These are phyloP conservation scores for Drosophila rhopaloa DNA, from an alignment of 1,140 invertebrate species.

Conservation along the genomic window DNA sequence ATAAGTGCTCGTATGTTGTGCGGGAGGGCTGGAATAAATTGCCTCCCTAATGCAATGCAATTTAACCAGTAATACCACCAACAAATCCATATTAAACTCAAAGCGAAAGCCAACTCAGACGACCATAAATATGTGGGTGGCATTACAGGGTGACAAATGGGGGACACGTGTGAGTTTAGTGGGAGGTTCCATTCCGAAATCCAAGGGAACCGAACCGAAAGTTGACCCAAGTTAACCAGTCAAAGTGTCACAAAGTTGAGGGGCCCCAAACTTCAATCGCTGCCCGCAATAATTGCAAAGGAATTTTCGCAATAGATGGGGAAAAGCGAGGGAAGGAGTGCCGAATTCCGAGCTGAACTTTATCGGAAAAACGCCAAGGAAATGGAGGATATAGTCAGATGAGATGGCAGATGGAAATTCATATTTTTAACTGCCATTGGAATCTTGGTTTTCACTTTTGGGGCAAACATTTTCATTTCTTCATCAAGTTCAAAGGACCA, in stretches of 20 bases:
- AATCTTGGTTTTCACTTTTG: slow-evolving; percentile 14
- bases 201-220: background rate
- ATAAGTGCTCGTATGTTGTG: background rate
- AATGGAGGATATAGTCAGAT: slow-evolving; percentile 4
- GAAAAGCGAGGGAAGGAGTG: background rate
- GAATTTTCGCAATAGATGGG: slow-evolving; percentile 4
- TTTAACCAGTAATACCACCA: background rate
- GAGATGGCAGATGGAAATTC: background rate
- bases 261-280: slow-evolving; percentile 11
- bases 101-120: background rate
- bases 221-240: slow-evolving; percentile 5
- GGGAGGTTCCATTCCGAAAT: background rate
- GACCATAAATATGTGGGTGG: background rate
- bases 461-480: slow-evolving; percentile 33
- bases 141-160: background rate
- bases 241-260: slow-evolving; percentile 23
- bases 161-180: background rate
- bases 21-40: background rate
- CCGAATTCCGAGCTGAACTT: slow-evolving; percentile 1
- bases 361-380: slow-evolving; percentile 5
- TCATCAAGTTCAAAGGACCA: slow-evolving; percentile 37
- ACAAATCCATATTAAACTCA: background rate
- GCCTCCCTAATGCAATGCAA: background rate
- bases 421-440: slow-evolving; percentile 6
- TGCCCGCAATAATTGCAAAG: slow-evolving; percentile 25